Evolutionary conservation across 2,888 invertebrate genomes (phyloP).

Genomic region (Dioctria linearis): DNA sequence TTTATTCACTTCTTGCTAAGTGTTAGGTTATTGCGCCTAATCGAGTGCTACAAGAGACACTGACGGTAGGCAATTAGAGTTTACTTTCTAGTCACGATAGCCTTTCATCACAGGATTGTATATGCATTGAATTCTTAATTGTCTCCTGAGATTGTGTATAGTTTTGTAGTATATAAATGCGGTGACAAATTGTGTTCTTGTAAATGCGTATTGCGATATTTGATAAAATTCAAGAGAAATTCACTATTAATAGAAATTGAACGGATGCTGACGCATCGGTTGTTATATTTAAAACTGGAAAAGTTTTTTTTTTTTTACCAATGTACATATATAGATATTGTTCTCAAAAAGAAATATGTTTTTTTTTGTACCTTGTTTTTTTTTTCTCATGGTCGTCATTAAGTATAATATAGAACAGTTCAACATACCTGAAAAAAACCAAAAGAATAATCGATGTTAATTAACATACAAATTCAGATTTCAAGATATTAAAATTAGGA

Average conservation of each 20-base stretch:
- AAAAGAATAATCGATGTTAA: slow-evolving; percentile 23
- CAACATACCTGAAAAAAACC: slow-evolving; percentile 23
- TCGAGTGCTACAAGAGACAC: slow-evolving; percentile 37
- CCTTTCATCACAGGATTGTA: background rate
- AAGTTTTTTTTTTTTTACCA: too few relatives aligned
- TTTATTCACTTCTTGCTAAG: slow-evolving; percentile 11
- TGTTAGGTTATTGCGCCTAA: slow-evolving; percentile 50
- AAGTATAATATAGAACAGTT: background rate
- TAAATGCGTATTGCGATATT: slow-evolving; percentile 21
- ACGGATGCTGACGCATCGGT: slow-evolving; percentile 23
- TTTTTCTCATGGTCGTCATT: background rate
- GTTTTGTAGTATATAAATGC: slow-evolving; percentile 21
- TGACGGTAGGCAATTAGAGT: slow-evolving; percentile 31
- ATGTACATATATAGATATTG: too few relatives aligned
- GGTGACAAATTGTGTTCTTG: background rate
- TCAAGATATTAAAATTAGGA: slow-evolving; percentile 13
- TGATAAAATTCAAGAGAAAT: slow-evolving; percentile 28
- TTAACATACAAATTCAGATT: slow-evolving; percentile 35
- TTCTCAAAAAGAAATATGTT: too few relatives aligned
- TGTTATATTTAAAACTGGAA: background rate
- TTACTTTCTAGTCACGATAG: slow-evolving; percentile 51
- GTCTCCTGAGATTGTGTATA: background rate
- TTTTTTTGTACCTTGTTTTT: too few relatives aligned
- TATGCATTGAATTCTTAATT: slow-evolving; percentile 46
- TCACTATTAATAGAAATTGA: slow-evolving; percentile 34